Percentiles rank a stretch among this genome's conserved stretches.
These are phyloP conservation scores for Pangasius krempfi DNA, from an alignment of 2,797 vertebrate genomes.

Conservation along the genomic window DNA sequence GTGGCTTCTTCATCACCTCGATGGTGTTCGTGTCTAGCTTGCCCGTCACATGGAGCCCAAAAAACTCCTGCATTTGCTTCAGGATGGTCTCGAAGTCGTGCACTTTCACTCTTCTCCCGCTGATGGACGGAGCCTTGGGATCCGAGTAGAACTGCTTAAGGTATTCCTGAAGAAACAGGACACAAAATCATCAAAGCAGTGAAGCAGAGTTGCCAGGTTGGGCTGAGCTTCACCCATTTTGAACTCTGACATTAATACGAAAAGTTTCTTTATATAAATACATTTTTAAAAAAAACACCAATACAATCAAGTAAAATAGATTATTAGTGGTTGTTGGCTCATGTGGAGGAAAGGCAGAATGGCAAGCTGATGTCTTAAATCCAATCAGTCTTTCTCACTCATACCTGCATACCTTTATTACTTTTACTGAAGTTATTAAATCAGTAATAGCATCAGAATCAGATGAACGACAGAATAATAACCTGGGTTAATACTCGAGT, in stretches of 20 bases:
- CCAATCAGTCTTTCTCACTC: background rate
- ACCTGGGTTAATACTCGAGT: background rate
- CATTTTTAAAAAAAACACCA: too few relatives aligned
- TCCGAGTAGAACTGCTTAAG: conserved; percentile 54
- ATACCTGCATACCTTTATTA: background rate
- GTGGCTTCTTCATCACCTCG: conserved; percentile 67
- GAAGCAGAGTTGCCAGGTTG: background rate
- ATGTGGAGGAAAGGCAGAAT: background rate
- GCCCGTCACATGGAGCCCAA: conserved; percentile 64
- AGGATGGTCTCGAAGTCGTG: conserved; percentile 42
- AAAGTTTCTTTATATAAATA: background rate
- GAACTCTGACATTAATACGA: background rate
- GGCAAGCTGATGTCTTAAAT: background rate
- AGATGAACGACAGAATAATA: background rate
- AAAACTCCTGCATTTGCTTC: conserved; percentile 64
- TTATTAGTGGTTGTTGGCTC: background rate
- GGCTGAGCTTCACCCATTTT: background rate
- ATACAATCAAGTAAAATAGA: background rate
- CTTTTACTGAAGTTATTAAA: background rate
- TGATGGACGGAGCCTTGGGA: background rate
- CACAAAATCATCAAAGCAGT: background rate
- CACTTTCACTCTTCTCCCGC: background rate
- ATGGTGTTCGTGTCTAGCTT: conserved; percentile 62
- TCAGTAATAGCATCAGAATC: background rate
- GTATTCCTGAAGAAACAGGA: conserved; percentile 52